Base-by-base conservation (phyloP, 2,797 vertebrate genomes). In the Acrocephalus scirpaceus region DNA sequence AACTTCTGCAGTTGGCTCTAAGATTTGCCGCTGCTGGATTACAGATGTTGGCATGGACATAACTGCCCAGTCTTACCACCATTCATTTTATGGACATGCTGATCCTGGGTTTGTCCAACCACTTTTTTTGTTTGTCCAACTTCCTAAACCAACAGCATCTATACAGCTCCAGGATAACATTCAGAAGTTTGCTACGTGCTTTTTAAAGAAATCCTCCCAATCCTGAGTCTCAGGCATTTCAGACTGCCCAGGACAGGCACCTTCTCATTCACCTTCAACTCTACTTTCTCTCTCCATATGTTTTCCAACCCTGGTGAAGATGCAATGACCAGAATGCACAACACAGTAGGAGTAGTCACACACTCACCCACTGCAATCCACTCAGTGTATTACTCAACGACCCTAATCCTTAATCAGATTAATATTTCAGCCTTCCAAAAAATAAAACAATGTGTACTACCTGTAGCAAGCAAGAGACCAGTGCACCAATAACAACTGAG, bases 401-500 rank as follows among this genome's bases (percentile, higher is more conserved):
- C 36, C 16, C 58, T 48, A 54, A 29, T 65, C 40, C 58, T 85
- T 86, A 30, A 78, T 32, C 51, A 79, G 44, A 76, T 60, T 65
- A 57, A 40, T 44, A 78, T 32, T 85, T 70, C 56, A 91, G 48
- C n/a, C 67, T 70, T 73, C 60, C 30, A 58, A 90, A 85, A 70
- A 75, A 60, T 5, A 40, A 75, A 91, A 22, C 54, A 18, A 38
- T 0, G 1, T 0, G 1, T 11, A 26, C 23, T 74, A 72, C 48
- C 73, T 19, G 30, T 11, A 80, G 50, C 57, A 85, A 84, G 30
- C 50, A 71, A 57, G 23, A 80, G 54, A 53, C 20, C 45, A 38
- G 38, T 0, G 0, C 2, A 15, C 66, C 91, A 93, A 12, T n/a
- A 69, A 44, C 11, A 80, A 84, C 29, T 0, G 0, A 82, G 47